These are phyloP conservation scores for Epizoanthus illoricatus DNA, from an alignment of 92 coral and sea anemone genomes.

Conservation along the genomic window DNA sequence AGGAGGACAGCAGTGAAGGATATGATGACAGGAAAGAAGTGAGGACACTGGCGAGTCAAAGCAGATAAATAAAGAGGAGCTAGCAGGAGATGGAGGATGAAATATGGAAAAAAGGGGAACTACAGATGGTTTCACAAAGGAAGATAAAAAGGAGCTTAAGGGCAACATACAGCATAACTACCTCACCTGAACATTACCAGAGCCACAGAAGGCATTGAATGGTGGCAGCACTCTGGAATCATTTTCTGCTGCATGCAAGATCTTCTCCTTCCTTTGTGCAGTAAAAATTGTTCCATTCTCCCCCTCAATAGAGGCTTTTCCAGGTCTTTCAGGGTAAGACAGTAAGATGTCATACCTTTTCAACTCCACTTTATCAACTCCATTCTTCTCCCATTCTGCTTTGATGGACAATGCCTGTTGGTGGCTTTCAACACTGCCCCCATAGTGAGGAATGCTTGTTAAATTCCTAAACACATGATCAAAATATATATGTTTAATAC, in stretches of 20 bases:
- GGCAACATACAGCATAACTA: not conserved
- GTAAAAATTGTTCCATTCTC: constrained; percentile 56
- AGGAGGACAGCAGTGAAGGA: not conserved
- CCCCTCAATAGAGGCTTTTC: constrained; percentile 57
- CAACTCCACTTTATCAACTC: constrained; percentile 70
- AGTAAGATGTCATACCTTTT: constrained; percentile 69
- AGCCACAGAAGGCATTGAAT: constrained; percentile 68
- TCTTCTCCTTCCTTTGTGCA: constrained; percentile 64
- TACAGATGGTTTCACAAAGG: not conserved
- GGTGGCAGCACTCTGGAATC: constrained; percentile 61
- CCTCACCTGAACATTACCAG: constrained; percentile 72
- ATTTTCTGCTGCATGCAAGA: constrained; percentile 44
- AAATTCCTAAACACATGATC: constrained; percentile 46
- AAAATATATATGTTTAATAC: not conserved
- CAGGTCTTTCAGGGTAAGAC: constrained; percentile 66
- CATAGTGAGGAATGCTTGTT: constrained; percentile 60
- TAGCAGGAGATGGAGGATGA: not conserved
- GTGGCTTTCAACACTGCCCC: constrained; percentile 62
- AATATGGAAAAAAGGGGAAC: not conserved
- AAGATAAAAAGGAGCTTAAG: too few species aligned
- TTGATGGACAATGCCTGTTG: constrained; percentile 63
- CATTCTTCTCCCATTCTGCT: constrained; percentile 61
- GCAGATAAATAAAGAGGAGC: not conserved
- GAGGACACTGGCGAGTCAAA: not conserved
- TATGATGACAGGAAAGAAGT: not conserved